Evolutionary conservation across 2,113 vertebrate genomes (phyloP).

Genomic region (Xiphias gladius): DNA sequence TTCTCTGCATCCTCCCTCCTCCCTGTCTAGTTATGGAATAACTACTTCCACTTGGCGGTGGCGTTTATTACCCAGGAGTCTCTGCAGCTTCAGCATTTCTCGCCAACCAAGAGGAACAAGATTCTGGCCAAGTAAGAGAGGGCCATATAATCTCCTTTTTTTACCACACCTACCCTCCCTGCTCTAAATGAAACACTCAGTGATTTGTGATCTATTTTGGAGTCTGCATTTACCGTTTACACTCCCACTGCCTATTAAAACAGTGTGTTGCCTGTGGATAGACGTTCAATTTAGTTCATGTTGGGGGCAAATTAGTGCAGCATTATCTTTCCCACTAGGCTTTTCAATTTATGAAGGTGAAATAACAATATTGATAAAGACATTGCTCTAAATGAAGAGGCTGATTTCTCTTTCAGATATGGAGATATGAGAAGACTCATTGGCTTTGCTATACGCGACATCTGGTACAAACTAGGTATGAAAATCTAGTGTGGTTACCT

Average conservation of each 20-base stretch:
- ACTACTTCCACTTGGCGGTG: slow-evolving; percentile 99
- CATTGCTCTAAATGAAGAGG: not conserved
- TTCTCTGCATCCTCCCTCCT: not conserved
- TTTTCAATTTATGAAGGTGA: slow-evolving; percentile 10
- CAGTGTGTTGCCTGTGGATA: slow-evolving; percentile 30
- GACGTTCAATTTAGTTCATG: slow-evolving; percentile 48
- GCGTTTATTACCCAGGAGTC: slow-evolving; percentile 99
- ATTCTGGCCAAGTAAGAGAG: slow-evolving; percentile 92
- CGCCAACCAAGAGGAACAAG: slow-evolving; percentile 94
- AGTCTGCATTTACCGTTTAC: slow-evolving; percentile 47
- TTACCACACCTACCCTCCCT: slow-evolving; percentile 39
- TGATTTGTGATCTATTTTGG: slow-evolving; percentile 61
- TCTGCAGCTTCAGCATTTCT: slow-evolving; percentile 96
- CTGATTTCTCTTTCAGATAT: slow-evolving; percentile 80
- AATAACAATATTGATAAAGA: slow-evolving; percentile 56
- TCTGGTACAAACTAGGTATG: slow-evolving; percentile 98
- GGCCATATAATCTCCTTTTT: slow-evolving; percentile 51
- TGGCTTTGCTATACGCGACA: slow-evolving; percentile 96
- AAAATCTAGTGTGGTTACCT: not conserved
- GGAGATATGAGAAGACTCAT: slow-evolving; percentile 96
- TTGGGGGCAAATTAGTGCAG: slow-evolving; percentile 27
- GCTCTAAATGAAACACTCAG: slow-evolving; percentile 54
- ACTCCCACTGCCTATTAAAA: slow-evolving; percentile 52
- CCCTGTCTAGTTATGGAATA: slow-evolving; percentile 94
- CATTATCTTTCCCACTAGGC: slow-evolving; percentile 36